A percentile compares a stretch with the other conserved stretches of the same genome.
Evolutionary conservation across 2,888 invertebrate species (phyloP).

Genomic region (Acronicta psi): DNA sequence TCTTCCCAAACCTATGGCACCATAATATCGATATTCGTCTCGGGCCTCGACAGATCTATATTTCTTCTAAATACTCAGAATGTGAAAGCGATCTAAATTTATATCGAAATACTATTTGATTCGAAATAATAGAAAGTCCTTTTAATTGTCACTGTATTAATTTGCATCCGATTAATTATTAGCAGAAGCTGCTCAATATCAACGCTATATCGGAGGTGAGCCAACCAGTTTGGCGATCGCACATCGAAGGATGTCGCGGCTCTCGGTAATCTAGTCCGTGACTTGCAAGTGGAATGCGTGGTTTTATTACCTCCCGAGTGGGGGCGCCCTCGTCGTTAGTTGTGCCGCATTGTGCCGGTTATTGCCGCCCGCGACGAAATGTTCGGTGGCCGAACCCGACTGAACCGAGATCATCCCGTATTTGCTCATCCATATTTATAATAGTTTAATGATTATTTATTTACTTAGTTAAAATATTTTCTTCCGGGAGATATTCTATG

Average conservation of each 20-base stretch:
- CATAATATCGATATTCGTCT: too few species aligned
- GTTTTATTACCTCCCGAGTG: slow-evolving; percentile 78
- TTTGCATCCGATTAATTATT: slow-evolving; percentile 38
- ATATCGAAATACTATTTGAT: background rate
- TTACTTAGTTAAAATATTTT: slow-evolving; percentile 1
- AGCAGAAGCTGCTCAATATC: slow-evolving; percentile 28
- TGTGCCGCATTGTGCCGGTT: slow-evolving; percentile 74
- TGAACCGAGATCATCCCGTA: slow-evolving; percentile 21
- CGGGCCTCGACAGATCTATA: too few species aligned
- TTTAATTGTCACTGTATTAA: slow-evolving; percentile 26
- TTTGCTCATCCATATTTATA: slow-evolving; percentile 24
- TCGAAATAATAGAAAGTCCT: background rate
- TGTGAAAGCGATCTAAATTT: background rate
- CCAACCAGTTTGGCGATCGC: slow-evolving; percentile 62
- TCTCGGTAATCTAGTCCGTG: slow-evolving; percentile 86
- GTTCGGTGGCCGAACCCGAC: slow-evolving; percentile 36
- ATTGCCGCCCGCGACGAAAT: slow-evolving; percentile 62
- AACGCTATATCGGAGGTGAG: slow-evolving; percentile 38
- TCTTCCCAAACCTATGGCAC: too few species aligned
- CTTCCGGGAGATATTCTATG: background rate
- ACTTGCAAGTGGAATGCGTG: slow-evolving; percentile 86
- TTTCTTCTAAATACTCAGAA: too few species aligned
- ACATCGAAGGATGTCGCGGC: slow-evolving; percentile 76
- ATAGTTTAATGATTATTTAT: slow-evolving; percentile 20
- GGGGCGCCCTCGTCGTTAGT: slow-evolving; percentile 65